Percentiles rank a stretch among this genome's conserved stretches.
These are phyloP conservation scores for Microctonus hyperodae DNA, from an alignment of 2,888 invertebrate genomes.

Conservation along the genomic window DNA sequence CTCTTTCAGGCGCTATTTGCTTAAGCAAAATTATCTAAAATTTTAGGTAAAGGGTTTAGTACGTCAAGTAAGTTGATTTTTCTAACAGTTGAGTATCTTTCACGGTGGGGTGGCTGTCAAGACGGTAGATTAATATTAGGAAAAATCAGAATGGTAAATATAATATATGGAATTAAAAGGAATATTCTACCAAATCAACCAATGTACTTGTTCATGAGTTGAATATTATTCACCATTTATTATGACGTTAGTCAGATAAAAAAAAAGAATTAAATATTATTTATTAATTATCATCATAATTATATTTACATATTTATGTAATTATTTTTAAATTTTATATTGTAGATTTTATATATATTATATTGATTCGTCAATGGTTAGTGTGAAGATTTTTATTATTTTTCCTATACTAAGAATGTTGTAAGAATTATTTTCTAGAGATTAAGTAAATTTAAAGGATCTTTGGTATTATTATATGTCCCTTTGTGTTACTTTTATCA, in stretches of 20 bases:
- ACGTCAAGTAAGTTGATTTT: not conserved
- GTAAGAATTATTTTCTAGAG: not conserved
- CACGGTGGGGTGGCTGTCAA: not conserved
- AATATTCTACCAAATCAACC: not conserved
- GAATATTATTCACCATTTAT: too few relatives aligned
- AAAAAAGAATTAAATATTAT: too few relatives aligned
- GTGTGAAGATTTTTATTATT: not conserved
- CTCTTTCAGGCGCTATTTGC: not conserved
- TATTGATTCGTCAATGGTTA: too few relatives aligned
- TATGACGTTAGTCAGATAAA: too few relatives aligned
- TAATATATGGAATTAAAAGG: not conserved
- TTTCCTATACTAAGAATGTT: not conserved
- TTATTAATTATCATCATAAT: not conserved
- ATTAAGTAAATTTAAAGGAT: not conserved
- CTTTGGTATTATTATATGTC: not conserved
- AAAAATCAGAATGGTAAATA: not conserved
- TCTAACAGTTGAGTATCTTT: not conserved
- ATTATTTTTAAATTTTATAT: not conserved
- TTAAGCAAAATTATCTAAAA: too few relatives aligned
- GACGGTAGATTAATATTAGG: conserved; percentile 1
- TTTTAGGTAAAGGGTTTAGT: conserved; percentile 3
- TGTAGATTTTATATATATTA: too few relatives aligned
- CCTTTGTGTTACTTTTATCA: conserved; percentile 3
- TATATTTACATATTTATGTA: not conserved
- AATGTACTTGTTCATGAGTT: too few relatives aligned